These are phyloP conservation scores for human DNA, from an alignment of 2,113 vertebrate species.

Conservation along the genomic window DNA sequence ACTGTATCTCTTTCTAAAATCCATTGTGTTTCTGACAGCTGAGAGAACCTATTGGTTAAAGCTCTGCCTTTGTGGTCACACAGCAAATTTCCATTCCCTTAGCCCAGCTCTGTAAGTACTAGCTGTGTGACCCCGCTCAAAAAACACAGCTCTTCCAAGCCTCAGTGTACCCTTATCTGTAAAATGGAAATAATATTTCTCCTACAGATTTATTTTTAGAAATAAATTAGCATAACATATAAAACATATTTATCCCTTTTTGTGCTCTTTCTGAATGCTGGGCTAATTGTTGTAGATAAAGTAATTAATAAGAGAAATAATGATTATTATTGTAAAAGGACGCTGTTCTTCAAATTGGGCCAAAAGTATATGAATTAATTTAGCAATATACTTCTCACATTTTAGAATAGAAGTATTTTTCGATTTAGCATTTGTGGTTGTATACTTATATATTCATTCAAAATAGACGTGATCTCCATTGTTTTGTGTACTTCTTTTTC, in stretches of 20 bases:
- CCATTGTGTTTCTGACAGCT: not conserved
- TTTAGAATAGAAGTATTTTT: slow-evolving; percentile 23
- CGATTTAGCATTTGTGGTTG: not conserved
- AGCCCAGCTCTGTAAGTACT: not conserved
- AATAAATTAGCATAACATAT: not conserved
- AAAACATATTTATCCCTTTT: not conserved
- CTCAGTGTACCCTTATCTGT: not conserved
- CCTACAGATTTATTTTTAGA: not conserved
- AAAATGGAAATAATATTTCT: slow-evolving; percentile 1
- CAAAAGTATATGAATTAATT: not conserved
- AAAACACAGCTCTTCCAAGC: not conserved
- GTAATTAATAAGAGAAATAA: slow-evolving; percentile 1
- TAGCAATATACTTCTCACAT: not conserved
- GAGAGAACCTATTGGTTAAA: not conserved
- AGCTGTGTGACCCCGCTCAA: not conserved
- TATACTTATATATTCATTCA: slow-evolving; percentile 2
- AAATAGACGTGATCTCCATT: not conserved
- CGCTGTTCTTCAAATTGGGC: not conserved
- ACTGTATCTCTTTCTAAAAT: not conserved
- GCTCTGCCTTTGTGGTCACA: not conserved
- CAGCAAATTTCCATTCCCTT: not conserved
- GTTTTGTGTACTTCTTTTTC: no score
- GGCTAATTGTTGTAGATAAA: not conserved
- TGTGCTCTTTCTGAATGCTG: not conserved
- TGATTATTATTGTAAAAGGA: not conserved